Evolutionary conservation across 2,888 invertebrate genomes (phyloP), one percentile per base, ranked within the genome.

Genomic region (Synergus itoensis): DNA sequence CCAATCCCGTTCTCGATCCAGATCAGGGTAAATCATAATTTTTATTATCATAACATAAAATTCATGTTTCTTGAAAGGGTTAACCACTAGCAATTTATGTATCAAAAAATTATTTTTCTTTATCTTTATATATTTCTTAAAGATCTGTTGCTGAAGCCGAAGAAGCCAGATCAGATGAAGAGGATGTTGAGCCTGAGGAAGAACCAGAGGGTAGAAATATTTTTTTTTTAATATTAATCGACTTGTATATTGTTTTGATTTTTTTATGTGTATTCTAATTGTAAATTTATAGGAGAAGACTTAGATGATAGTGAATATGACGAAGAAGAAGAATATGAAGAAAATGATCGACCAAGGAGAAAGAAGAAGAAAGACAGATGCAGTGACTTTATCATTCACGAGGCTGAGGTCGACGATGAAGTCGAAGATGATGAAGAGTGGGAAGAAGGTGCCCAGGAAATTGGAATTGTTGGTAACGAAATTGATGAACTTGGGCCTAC

Each of bases 341-440:
- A 96, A 36, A 95, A 96, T 78, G 94, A 96, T 14, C 94, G 96
- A 69, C 96, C 96, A 90, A 96, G 96, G 87, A 96, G 96, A 87
- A 97, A 97, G 90, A 96, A 96, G 87, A 97, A 97, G 90, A 97
- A 97, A 90, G 97, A 91, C 21, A 93, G 96, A 64, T 97, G 96
- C 91, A 96, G 97, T 78, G 98, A 97, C 60, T 99, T 99, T 92
- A 99, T 99, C 93, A 96, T 99, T 92, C 98, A 99, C 86, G 99
- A 99, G 93, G 99, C 99, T 86, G 99, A 98, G 92, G 97, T 97
- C 0, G 96, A 96, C 87, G 94, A 94, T 80, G 94, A 96, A 93
- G 97, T 97, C 5, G 98, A 99, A 89, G 98, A 99, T 93, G 98
- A 99, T 88, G 98, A 99, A 84, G 98, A 98, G 88, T 98, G 98